Base-by-base conservation (phyloP, 1,140 invertebrate species). In the Sipha flava region DNA sequence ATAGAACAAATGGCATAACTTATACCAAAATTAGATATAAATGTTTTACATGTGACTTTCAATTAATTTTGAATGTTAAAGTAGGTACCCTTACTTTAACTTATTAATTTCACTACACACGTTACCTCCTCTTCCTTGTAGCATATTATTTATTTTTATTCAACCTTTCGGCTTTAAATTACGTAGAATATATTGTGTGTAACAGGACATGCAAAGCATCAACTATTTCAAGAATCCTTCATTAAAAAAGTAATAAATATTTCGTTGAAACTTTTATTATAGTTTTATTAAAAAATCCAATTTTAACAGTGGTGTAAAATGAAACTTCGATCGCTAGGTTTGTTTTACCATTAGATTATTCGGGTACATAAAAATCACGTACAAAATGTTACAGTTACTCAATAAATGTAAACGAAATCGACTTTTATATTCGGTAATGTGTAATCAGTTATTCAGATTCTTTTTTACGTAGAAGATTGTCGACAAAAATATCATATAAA, bases 41-140 rank as follows among this genome's bases (percentile, higher is more conserved):
- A 47, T 52, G 7, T 26, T 26, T 3, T 16, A 31, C 47, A 12
- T 18, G 29, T 31, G 26, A 26, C 5, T 6, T 72, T 72, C 47
- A 49, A 49, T 49, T 72, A 52, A 72, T 72, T 49, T 49, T 29
- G 26, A 29, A 52, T 49, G 45, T 49, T 16, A 49, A 72, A 72
- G 43, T 7, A 47, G 68, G 49, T 29, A 31, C 68, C 26, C 68
- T 29, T 52, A 47, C 23, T 29, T 52, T 72, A 47, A 49, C 68
- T 72, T 72, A 72, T 52, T 29, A 31, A 31, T 72, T 31, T 47
- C 29, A 16, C 16, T 29, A 18, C 21, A n/a, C 7, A 29, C 14
- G 29, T 26, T 10, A 29, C 68, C 68, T 72, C 68, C 45, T 72
- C 45, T 72, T 72, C 31, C 68, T 72, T 72, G 68, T 72, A 47